Conservation (phyloP, 1,140 invertebrate species). For the Pseudomyrmex flavicornis region DNA sequence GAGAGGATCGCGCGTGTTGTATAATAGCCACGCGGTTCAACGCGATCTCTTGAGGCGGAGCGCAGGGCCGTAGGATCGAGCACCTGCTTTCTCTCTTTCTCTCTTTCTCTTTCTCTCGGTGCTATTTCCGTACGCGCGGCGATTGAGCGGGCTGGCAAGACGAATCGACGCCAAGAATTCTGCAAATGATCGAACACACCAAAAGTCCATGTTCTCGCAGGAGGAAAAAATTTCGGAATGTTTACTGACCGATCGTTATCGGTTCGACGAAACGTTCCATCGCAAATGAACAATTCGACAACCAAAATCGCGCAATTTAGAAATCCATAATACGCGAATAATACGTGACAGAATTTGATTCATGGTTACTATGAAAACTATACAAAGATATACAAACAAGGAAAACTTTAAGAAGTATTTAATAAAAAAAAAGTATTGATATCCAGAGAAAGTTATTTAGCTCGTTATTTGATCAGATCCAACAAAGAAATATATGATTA, state of each 20-base stretch:
- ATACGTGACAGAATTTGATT: background rate
- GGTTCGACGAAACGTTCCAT: constrained; percentile 3
- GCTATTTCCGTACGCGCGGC: constrained; percentile 65
- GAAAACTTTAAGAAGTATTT: too few species aligned
- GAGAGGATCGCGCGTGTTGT: constrained; percentile 61
- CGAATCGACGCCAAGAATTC: constrained; percentile 58
- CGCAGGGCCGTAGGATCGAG: constrained; percentile 65
- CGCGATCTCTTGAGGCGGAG: constrained; percentile 40
- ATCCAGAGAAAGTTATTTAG: too few species aligned
- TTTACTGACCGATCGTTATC: background rate
- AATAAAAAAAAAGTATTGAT: too few species aligned
- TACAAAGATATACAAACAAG: too few species aligned
- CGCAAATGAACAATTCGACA: background rate
- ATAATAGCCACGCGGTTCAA: constrained; percentile 64
- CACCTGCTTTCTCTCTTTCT: constrained; percentile 24
- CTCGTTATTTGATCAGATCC: too few species aligned
- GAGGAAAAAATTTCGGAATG: constrained; percentile 12
- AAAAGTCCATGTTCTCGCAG: constrained; percentile 4
- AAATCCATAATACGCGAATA: background rate
- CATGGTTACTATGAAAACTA: too few species aligned
- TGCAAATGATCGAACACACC: constrained; percentile 38
- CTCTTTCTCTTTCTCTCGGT: constrained; percentile 14
- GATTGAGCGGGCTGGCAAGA: constrained; percentile 54
- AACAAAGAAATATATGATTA: too few species aligned
- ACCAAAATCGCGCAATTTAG: background rate